phyloP scores from a whole-genome alignment of 2,888 invertebrate species.

The Carcina quercana region DNA sequence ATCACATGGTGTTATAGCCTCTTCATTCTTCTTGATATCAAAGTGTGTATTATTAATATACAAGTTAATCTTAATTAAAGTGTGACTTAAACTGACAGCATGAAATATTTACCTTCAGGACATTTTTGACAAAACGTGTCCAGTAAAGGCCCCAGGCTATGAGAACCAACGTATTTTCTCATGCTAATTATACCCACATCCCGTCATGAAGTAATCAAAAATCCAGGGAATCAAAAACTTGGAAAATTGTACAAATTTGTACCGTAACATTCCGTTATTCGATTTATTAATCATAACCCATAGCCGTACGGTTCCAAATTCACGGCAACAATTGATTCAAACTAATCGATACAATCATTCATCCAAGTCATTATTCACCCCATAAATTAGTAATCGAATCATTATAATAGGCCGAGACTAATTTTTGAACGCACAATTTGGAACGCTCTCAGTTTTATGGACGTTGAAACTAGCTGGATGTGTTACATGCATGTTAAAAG shows the following conservation, averaged over 20 bases:
- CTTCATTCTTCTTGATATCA: too few relatives aligned
- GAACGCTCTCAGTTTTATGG: conserved; percentile 36
- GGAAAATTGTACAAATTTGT: conserved; percentile 12
- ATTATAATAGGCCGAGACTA: conserved; percentile 61
- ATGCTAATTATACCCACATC: too few relatives aligned
- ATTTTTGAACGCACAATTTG: conserved; percentile 60
- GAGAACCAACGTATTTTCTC: too few relatives aligned
- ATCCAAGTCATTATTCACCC: conserved; percentile 64
- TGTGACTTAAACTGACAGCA: too few relatives aligned
- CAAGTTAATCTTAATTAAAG: too few relatives aligned
- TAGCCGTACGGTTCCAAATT: conserved; percentile 34
- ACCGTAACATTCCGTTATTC: conserved; percentile 41
- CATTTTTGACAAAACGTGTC: too few relatives aligned
- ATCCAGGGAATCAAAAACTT: too few relatives aligned
- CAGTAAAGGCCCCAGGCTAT: too few relatives aligned
- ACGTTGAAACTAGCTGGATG: conserved; percentile 29
- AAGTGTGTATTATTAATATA: too few relatives aligned
- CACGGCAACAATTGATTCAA: conserved; percentile 46
- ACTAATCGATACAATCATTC: conserved; percentile 33
- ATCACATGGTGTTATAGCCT: too few relatives aligned
- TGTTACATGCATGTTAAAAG: conserved; percentile 17
- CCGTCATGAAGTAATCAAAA: too few relatives aligned
- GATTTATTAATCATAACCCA: conserved; percentile 39
- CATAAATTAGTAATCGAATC: conserved; percentile 69
- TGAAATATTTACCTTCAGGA: too few relatives aligned